Evolutionary conservation across 37 sponge, comb jelly and placozoan genomes (phyloP), one percentile per base, ranked within the genome.

Genomic region (Cladorhizidae sp.): DNA sequence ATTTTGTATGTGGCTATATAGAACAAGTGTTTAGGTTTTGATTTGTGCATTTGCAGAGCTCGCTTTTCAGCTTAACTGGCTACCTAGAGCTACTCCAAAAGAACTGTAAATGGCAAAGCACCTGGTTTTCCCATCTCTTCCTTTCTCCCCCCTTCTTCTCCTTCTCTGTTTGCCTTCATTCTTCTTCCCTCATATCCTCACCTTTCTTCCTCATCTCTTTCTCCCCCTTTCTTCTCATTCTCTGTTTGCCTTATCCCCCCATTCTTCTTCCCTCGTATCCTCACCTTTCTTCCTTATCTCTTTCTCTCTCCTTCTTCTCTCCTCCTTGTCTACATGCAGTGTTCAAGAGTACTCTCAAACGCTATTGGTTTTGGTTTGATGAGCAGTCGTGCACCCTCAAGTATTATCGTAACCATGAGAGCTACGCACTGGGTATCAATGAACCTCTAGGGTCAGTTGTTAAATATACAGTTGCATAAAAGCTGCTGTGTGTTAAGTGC

Each of bases 281-380:
- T n/a, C n/a, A n/a, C 45, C 70, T 36, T 20, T 39, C 21, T 68
- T 39, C 70, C 62, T 28, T 61, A 8, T 28, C 17, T 15, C 26
- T 21, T 58, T 58, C 59, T 58, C 59, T 52, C 54, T 52, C 54
- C 15, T 58, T 37, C 70, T 65, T 32, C 1, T 65, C 35, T 5
- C 65, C 32, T 28, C 65, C 9, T 9, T 45, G 49, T 25, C 23
- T 11, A 9, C 35, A 5, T 64, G 51, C 40, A 68, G 63, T 57
- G 43, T 59, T 71, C 59, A 59, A 40, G 26, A 23, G 57, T 5
- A 7, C 15, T 1, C 9, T 14, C 31, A 70, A 57, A 62, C 40
- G 49, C n/a, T 81, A 81, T 59, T 81, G 88, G 88, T 90, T 84
- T 80, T 90, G 84, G 82, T 90, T 90, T 76, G 90, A 90, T 65